A percentile compares a stretch with the other conserved stretches of the same genome.
Conservation (phyloP, 2,888 invertebrate species). For the Tipula vernalis region DNA sequence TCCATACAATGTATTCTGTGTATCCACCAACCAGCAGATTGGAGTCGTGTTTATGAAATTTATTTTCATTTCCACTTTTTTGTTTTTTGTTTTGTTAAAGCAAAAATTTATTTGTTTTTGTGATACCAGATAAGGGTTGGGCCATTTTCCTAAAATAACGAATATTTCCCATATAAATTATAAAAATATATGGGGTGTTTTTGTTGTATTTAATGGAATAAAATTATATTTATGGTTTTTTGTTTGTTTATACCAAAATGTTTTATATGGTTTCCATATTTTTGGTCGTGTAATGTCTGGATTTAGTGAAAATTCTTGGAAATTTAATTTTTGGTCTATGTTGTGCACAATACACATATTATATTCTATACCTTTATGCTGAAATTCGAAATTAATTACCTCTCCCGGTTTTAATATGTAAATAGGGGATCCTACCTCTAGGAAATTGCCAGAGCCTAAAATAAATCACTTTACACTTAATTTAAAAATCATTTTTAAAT, state of each 20-base stretch:
- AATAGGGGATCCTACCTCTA: not conserved
- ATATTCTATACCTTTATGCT: not conserved
- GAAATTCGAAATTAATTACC: not conserved
- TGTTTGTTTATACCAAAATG: not conserved
- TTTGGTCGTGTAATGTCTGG: not conserved
- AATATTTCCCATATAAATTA: not conserved
- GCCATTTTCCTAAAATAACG: not conserved
- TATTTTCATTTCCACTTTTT: not conserved
- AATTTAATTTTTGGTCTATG: not conserved
- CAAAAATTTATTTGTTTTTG: not conserved
- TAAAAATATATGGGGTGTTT: not conserved
- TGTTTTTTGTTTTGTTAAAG: not conserved
- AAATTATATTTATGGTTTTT: not conserved
- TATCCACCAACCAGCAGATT: not conserved
- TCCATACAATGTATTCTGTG: not conserved
- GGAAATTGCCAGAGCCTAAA: not conserved
- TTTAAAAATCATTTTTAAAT: not conserved
- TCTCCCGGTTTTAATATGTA: not conserved
- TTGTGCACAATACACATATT: not conserved
- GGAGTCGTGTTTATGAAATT: not conserved
- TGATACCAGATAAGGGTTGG: not conserved
- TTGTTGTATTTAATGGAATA: not conserved
- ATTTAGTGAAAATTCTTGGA: not conserved
- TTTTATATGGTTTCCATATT: not conserved
- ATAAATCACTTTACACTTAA: not conserved